These are phyloP conservation scores for Pseudochirops corinnae DNA, from an alignment of 2,797 vertebrate species.

Conservation along the genomic window DNA sequence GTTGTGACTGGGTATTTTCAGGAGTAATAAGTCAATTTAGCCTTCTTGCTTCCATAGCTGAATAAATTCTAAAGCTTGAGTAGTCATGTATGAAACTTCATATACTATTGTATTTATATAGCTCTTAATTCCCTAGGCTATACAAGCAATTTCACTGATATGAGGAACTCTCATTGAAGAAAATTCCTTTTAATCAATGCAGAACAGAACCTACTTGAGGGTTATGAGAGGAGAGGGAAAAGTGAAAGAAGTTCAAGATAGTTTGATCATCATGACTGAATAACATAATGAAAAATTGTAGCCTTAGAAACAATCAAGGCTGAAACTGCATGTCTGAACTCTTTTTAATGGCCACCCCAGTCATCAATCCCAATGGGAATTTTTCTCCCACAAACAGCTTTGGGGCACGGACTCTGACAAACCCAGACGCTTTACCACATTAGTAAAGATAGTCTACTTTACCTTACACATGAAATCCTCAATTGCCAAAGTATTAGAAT, in stretches of 20 bases:
- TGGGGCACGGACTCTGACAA: neutral
- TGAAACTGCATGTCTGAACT: neutral
- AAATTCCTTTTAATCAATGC: neutral
- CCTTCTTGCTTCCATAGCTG: neutral
- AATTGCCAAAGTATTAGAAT: neutral
- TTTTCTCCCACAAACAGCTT: neutral
- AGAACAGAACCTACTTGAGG: neutral
- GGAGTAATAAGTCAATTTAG: neutral
- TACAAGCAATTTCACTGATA: neutral
- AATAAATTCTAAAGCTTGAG: constrained; percentile 4
- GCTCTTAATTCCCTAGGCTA: neutral
- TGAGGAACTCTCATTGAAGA: neutral
- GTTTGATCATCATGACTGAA: neutral
- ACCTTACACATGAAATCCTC: neutral
- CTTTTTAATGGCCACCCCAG: neutral
- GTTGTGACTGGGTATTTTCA: neutral
- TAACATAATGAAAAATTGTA: neutral
- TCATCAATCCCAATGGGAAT: neutral
- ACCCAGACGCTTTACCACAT: neutral
- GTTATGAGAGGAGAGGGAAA: neutral
- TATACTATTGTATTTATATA: neutral
- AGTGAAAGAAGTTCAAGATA: neutral
- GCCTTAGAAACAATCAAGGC: neutral
- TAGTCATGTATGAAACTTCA: neutral
- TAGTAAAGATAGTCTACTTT: neutral